Percentiles rank a stretch among this genome's conserved stretches.
Evolutionary conservation across 1,140 invertebrate species (phyloP).

Genomic region (Venturia canescens): DNA sequence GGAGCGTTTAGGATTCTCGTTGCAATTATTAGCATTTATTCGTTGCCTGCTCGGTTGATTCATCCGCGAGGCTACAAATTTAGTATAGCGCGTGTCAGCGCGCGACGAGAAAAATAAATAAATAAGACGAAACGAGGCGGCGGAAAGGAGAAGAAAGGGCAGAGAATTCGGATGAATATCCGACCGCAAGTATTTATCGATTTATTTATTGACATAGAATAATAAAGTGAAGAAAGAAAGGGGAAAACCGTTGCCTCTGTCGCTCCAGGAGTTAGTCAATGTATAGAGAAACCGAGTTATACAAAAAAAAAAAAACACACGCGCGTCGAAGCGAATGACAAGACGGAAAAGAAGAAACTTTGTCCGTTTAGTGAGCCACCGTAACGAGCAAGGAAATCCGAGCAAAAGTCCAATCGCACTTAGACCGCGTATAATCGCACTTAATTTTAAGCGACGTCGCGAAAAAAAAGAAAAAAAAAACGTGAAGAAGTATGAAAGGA

Average conservation of each 20-base stretch:
- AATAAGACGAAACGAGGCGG: neutral
- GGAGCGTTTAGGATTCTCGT: constrained; percentile 46
- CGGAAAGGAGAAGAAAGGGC: neutral
- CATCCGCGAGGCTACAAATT: neutral
- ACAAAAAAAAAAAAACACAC: constrained; percentile 40
- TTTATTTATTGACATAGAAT: constrained; percentile 72
- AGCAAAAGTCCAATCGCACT: constrained; percentile 2
- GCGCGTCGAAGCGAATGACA: constrained; percentile 37
- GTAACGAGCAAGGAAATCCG: neutral
- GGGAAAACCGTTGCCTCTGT: constrained; percentile 36
- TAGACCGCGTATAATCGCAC: constrained; percentile 29
- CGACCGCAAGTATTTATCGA: constrained; percentile 70
- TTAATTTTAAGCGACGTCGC: constrained; percentile 1
- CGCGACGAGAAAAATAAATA: neutral
- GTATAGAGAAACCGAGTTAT: constrained; percentile 60
- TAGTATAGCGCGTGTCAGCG: neutral
- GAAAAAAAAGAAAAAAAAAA: neutral
- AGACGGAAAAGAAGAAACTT: constrained; percentile 31
- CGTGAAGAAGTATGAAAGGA: neutral
- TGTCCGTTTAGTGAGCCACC: neutral
- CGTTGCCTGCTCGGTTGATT: constrained; percentile 42
- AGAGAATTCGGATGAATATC: constrained; percentile 7
- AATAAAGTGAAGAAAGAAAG: constrained; percentile 52
- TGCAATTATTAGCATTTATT: constrained; percentile 59
- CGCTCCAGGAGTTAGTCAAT: constrained; percentile 69